Evolutionary conservation across 2,888 invertebrate genomes (phyloP).

Genomic region (Masnerella sp.): DNA sequence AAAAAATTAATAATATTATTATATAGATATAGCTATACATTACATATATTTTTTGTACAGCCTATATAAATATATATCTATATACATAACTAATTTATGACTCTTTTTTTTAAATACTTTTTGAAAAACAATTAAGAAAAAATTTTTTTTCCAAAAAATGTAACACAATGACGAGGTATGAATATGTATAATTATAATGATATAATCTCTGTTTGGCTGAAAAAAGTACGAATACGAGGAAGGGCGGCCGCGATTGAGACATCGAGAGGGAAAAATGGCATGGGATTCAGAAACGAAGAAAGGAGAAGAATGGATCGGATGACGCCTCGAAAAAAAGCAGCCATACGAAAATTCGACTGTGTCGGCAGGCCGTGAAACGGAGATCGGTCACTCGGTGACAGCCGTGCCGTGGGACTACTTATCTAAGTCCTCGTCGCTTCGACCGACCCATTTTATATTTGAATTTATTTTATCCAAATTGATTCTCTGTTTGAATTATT

Average conservation of each 20-base stretch:
- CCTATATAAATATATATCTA: no score
- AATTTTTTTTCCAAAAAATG: no score
- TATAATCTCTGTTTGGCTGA: conserved; percentile 22
- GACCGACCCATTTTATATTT: conserved; percentile 6
- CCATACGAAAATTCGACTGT: conserved; percentile 39
- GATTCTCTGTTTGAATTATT: no score
- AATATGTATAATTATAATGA: conserved; percentile 37
- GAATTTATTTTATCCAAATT: background rate
- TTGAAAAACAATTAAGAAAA: no score
- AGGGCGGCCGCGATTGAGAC: conserved; percentile 29
- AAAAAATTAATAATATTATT: no score
- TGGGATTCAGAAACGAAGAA: conserved; percentile 35
- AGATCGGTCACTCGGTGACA: conserved; percentile 76
- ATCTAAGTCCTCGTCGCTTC: conserved; percentile 13
- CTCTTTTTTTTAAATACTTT: no score
- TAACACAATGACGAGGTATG: conserved; percentile 24
- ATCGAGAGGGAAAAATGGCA: conserved; percentile 32
- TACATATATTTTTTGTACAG: no score
- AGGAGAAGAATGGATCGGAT: conserved; percentile 43
- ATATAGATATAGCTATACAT: no score
- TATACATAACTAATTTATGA: no score
- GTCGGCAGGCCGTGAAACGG: conserved; percentile 72
- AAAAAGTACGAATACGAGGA: conserved; percentile 29
- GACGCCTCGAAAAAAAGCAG: conserved; percentile 44
- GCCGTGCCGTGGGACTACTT: conserved; percentile 55